Evolutionary conservation across 1,140 invertebrate genomes (phyloP), one percentile per base, ranked within the genome.

Genomic region (Aphaenogaster rudis): DNA sequence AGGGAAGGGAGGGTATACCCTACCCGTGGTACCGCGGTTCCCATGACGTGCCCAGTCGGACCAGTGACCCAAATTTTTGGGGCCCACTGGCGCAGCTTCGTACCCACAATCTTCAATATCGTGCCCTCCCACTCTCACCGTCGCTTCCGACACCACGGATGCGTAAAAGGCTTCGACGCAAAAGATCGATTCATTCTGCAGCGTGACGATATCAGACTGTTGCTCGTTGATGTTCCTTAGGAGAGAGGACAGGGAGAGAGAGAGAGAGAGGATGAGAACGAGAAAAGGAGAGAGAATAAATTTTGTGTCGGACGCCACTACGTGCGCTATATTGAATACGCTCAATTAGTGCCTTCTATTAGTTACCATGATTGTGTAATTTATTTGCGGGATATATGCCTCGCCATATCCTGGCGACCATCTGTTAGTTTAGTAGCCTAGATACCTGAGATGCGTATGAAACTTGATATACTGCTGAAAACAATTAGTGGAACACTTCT

Each of bases 41-140:
- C 80, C 66, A 86, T 90, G 78, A 81, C 88, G 90, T 90, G 91
- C 85, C 48, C 86, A 89, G 91, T 87, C 91, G 91, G 91, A 93
- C 86, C 91, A 90, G 84, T 94, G 93, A 94, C 94, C 94, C 88
- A 93, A 88, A 94, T 94, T 93, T 95, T 94, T 94, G 77, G 93
- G 72, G 66, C 48, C 39, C 50, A 42, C 61, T 48, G 76, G n/a
- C 88, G 87, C 57, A 88, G 89, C 79, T 90, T 84, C 80, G 48
- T 72, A 72, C 82, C 87, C 48, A 76, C 77, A 67, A 45, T 77
- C 86, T 64, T 69, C 42, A 66, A 57, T 42, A 57, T 39, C 4
- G 64, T n/a, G 39, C 36, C n/a, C 45, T 50, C 36, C 28, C 8
- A 8, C 69, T 42, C 7, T 28, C 48, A 11, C 4, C 50, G 50